Evolutionary conservation across 2,113 vertebrate genomes (phyloP).

Genomic region (Mus pahari): DNA sequence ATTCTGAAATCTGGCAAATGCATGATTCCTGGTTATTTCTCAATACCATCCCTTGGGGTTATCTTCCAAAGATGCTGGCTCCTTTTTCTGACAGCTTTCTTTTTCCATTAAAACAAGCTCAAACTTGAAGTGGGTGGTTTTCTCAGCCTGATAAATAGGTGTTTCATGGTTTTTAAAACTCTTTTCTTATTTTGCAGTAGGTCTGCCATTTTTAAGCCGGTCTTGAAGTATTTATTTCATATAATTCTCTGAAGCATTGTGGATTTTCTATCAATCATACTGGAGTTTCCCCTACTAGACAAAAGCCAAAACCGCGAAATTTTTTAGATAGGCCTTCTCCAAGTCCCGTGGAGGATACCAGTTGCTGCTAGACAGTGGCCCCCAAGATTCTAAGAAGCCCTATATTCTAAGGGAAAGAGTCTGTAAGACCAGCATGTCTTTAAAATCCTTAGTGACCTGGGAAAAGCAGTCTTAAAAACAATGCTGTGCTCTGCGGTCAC

Average conservation of each 20-base stretch:
- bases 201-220: background rate
- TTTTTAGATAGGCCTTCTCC: conserved; percentile 14
- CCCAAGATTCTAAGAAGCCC: too few species aligned
- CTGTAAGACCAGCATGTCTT: background rate
- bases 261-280: background rate
- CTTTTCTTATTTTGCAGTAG: background rate
- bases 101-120: background rate
- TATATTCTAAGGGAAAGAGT: background rate
- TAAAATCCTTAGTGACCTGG: background rate
- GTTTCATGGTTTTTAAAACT: background rate
- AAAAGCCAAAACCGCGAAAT: conserved; percentile 46
- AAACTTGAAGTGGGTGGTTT: background rate
- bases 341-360: background rate
- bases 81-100: background rate
- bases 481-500: background rate
- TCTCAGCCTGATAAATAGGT: background rate
- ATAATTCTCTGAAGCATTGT: background rate
- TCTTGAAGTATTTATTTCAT: conserved; percentile 45
- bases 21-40: background rate
- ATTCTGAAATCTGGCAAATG: background rate
- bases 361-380: background rate
- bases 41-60: background rate
- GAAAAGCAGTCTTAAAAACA: background rate
- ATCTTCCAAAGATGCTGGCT: background rate
- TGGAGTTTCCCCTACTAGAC: background rate